These are phyloP conservation scores for Abramis brama DNA, from an alignment of 2,113 vertebrate genomes.

Conservation along the genomic window DNA sequence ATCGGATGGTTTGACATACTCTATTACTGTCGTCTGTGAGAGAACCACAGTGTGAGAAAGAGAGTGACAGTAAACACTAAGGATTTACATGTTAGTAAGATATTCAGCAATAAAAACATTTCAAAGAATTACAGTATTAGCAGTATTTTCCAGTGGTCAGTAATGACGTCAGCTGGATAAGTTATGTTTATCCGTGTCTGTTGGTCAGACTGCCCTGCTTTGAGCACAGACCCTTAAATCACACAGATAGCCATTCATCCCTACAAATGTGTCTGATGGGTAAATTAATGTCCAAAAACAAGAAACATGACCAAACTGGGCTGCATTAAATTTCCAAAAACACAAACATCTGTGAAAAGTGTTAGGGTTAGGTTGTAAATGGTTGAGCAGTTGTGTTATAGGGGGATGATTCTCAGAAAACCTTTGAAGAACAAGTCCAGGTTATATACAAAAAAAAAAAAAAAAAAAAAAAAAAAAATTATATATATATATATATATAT, in stretches of 20 bases:
- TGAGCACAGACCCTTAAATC: not conserved
- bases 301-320: not conserved
- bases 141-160: constrained; percentile 13
- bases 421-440: not conserved
- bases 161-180: not conserved
- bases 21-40: constrained; percentile 93
- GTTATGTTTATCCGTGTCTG: constrained; percentile 19
- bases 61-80: not conserved
- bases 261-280: not conserved
- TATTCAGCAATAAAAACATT: not conserved
- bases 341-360: not conserved
- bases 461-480: too few species aligned
- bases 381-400: not conserved
- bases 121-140: not conserved
- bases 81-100: not conserved
- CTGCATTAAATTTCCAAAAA: not conserved
- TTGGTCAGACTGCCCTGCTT: constrained; percentile 16
- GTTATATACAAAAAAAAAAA: too few species aligned
- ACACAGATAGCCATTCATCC: constrained; percentile 2
- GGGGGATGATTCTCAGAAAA: not conserved
- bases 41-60: not conserved
- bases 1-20: constrained; percentile 96
- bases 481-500: too few species aligned
- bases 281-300: not conserved
- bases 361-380: not conserved